Evolutionary conservation across 2,797 vertebrate species (phyloP).

Genomic region (Monodelphis domestica): DNA sequence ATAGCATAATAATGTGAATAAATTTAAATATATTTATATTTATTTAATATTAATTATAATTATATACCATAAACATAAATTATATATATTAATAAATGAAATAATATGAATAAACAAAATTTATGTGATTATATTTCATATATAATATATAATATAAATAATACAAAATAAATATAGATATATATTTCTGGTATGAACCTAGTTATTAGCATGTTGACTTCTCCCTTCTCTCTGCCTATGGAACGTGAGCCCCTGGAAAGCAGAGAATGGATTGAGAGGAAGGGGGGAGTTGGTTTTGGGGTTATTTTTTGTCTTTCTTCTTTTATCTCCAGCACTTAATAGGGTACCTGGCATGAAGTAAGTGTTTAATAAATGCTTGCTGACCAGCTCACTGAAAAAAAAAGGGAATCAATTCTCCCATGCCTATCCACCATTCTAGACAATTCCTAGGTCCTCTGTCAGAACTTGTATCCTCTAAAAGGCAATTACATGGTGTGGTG

Average conservation of each 20-base stretch:
- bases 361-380: neutral
- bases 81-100: too few species aligned
- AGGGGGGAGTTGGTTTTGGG: neutral
- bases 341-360: neutral
- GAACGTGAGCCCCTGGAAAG: neutral
- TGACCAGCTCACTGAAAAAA: neutral
- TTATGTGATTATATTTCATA: too few species aligned
- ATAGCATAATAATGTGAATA: too few species aligned
- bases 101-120: too few species aligned
- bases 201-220: neutral
- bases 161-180: too few species aligned
- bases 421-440: neutral
- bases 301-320: neutral
- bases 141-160: too few species aligned
- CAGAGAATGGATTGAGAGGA: neutral
- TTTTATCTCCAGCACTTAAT: neutral
- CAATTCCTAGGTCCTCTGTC: neutral
- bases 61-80: too few species aligned
- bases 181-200: neutral
- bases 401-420: neutral
- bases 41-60: too few species aligned
- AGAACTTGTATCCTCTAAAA: neutral
- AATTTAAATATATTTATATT: too few species aligned
- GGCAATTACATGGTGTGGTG: neutral
- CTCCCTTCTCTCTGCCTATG: neutral